These are phyloP conservation scores for Sturmia bella DNA, from an alignment of 2,888 invertebrate species.

Conservation along the genomic window DNA sequence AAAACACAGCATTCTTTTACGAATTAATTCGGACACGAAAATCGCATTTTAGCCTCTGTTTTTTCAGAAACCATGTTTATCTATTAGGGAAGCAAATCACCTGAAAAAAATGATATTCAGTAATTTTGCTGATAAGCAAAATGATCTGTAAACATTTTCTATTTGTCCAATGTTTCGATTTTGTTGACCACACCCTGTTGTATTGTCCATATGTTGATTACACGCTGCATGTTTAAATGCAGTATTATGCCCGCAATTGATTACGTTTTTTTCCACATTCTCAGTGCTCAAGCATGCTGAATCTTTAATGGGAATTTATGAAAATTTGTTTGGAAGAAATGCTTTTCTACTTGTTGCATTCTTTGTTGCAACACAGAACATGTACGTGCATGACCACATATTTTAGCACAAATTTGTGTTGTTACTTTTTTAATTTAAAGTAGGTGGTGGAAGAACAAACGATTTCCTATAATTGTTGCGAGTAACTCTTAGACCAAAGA, in stretches of 20 bases:
- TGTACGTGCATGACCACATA: slow-evolving; percentile 47
- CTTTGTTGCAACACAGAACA: slow-evolving; percentile 30
- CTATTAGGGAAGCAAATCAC: no score
- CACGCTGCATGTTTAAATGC: slow-evolving; percentile 63
- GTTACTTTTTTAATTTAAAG: slow-evolving; percentile 57
- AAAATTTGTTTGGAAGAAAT: slow-evolving; percentile 58
- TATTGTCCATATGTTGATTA: slow-evolving; percentile 26
- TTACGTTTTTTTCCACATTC: slow-evolving; percentile 25
- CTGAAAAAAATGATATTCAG: no score
- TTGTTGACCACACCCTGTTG: slow-evolving; percentile 22
- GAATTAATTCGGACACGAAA: no score
- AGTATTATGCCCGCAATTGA: slow-evolving; percentile 63
- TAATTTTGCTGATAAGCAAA: no score
- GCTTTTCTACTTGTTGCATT: slow-evolving; percentile 26
- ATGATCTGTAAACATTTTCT: no score
- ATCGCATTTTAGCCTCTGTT: no score
- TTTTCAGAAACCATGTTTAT: no score
- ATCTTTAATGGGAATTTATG: slow-evolving; percentile 61
- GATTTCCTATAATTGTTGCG: background rate
- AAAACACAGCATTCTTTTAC: no score
- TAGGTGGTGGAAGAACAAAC: slow-evolving; percentile 59
- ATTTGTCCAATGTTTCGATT: background rate
- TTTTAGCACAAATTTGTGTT: slow-evolving; percentile 54
- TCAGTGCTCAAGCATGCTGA: slow-evolving; percentile 24
- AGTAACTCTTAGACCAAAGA: background rate